phyloP scores from a whole-genome alignment of 2,113 vertebrate species.

The Butorides virescens region DNA sequence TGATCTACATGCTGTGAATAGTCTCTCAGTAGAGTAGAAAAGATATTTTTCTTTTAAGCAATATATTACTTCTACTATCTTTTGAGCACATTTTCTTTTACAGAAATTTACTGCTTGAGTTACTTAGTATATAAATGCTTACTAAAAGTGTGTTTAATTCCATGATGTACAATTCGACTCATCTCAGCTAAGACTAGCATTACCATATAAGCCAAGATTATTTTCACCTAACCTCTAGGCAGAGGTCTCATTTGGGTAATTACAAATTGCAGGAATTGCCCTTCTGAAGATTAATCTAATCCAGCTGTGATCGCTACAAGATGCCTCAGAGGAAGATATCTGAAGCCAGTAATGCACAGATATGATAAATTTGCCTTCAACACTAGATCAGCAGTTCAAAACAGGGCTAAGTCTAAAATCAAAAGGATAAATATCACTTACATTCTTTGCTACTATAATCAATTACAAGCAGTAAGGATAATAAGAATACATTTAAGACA shows the following conservation, averaged over 20 bases:
- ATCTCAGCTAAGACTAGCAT: background rate
- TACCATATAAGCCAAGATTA: background rate
- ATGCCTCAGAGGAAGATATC: background rate
- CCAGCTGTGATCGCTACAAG: background rate
- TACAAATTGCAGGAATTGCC: background rate
- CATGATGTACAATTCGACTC: background rate
- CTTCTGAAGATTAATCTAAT: conserved; percentile 23
- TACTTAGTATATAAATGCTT: background rate
- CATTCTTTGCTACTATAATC: background rate
- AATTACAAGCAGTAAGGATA: background rate
- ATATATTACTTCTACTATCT: background rate
- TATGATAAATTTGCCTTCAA: background rate
- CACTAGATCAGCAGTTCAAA: background rate
- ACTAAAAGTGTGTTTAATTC: background rate
- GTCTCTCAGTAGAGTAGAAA: background rate
- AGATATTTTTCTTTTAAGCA: background rate
- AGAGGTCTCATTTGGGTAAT: conserved; percentile 1
- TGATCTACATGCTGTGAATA: background rate
- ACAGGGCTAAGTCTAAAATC: background rate
- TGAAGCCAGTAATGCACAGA: background rate
- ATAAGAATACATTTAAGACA: background rate
- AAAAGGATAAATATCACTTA: background rate
- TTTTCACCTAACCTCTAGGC: background rate
- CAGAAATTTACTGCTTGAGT: background rate
- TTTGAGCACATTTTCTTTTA: background rate